phyloP scores from a whole-genome alignment of 2,113 vertebrate genomes.

The Halichoerus grypus region DNA sequence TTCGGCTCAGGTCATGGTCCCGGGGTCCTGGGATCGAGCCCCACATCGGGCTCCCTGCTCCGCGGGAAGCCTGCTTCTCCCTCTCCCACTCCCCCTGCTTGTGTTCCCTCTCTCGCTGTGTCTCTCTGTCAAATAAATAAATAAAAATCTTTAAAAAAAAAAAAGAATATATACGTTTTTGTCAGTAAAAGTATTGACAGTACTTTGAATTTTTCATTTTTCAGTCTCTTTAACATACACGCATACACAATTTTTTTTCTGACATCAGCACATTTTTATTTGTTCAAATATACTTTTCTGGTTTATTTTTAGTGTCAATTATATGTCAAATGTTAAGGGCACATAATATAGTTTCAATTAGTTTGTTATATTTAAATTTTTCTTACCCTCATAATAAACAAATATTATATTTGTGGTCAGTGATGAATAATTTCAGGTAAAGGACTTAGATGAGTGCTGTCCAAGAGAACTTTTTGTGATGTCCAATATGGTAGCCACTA shows the following conservation, averaged over 20 bases:
- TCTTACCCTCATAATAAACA: not conserved
- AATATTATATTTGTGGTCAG: not conserved
- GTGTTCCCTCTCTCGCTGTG: no score
- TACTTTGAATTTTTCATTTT: not conserved
- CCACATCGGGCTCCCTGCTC: no score
- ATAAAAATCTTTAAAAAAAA: no score
- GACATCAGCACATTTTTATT: not conserved
- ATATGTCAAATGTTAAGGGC: not conserved
- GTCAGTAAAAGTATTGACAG: slow-evolving; percentile 20
- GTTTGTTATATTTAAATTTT: not conserved
- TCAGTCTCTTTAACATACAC: not conserved
- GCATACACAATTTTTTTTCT: not conserved
- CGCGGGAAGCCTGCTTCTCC: no score
- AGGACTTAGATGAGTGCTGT: not conserved
- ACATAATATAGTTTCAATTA: not conserved
- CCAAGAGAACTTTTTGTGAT: not conserved
- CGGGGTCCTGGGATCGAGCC: no score
- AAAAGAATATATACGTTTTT: slow-evolving; percentile 24
- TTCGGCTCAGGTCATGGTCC: no score
- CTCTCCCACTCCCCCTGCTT: no score
- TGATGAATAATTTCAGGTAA: slow-evolving; percentile 7
- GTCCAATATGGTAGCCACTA: not conserved
- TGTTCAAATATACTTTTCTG: slow-evolving; percentile 18
- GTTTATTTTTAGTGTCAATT: not conserved
- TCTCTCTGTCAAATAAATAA: no score